Base-by-base conservation (phyloP, 2,797 vertebrate genomes). In the Peromyscus aztecus region DNA sequence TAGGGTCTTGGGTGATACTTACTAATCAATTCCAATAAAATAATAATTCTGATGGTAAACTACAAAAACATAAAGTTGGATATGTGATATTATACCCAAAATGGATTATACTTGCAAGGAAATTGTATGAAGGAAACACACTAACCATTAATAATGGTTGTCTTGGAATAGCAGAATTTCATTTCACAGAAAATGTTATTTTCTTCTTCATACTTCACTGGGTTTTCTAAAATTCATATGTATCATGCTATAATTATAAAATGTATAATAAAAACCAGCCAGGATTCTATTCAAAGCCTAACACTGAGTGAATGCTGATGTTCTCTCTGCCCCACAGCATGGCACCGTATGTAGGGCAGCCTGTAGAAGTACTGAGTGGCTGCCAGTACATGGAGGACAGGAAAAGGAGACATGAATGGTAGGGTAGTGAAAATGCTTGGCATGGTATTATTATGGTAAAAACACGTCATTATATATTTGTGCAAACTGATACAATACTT, bases 181-280 rank as follows among this genome's bases (percentile, higher is more conserved):
- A 78, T 43, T 27, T 75, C 73, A 75, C 24, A 43, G 73, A 43
- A 43, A 65, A 46, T 85, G 11, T 24, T 67, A 86, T 88, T 93
- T 95, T 93, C 63, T 69, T 88, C 88, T 95, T 87, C 40, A 17
- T 78, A 31, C 40, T 86, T 55, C 4, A 77, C 21, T 95, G 11
- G 6, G 52, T 92, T 97, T 97, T 87, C 43, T 78, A 93, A 84
- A 89, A 40, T 92, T 95, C 63, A 46, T 31, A 43, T 55, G 12
- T 43, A 34, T 87, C 43, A 90, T 61, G 86, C 71, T 89, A 8
- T 40, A 65, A 93, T 75, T 37, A 94, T 87, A 95, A 90, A 87
- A 78, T 34, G 13, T 4, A 55, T 92, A 84, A 88, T 57, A 83
- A 87, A 92, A 90, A 82, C 61, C 77, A 86, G 67, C 13, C 65